Base-by-base conservation (phyloP, 2,113 vertebrate species). In the Malurus cyaneus region DNA sequence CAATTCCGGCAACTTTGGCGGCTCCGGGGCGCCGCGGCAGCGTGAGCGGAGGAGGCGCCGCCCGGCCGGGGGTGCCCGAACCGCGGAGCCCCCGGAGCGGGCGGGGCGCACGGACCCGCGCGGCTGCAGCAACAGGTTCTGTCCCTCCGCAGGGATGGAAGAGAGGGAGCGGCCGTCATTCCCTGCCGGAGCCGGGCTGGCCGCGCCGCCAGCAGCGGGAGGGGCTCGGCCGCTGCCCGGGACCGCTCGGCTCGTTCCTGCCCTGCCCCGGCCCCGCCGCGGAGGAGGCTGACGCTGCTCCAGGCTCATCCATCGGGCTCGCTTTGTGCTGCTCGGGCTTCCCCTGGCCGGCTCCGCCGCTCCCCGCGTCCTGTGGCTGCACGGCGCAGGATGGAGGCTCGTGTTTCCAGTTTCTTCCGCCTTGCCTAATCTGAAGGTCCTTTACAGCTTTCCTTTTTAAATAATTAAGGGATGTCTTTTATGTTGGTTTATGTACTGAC, bases 41-140 rank as follows among this genome's bases (percentile, higher is more conserved):
- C 65, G 53, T 11, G 39, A 39, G 39, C 39, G 39, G 39, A 39
- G 39, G 39, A 39, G 80, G 83, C 39, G 39, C 39, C 16, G 42
- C 32, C 46, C 74, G 80, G 46, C 41, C 50, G 61, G 34, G 44
- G 39, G 39, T 31, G 67, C 50, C 44, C 72, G 12, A 60, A 56
- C 54, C 42, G 34, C 5, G 72, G 72, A 59, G 56, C 64, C 36
- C 31, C 41, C 41, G 66, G 42, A 5, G 79, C 69, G 44, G 44
- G 84, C 64, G 79, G 79, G 64, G 53, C 26, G 60, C 39, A 42
- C 54, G 66, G 24, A 39, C 39, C 57, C 11, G 81, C 62, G 1
- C 26, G 82, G 92, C n/a, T 17, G 89, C 5, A 80, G 95, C 95
- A 93, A 94, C 93, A 96, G 93, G 93, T 93, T 69, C 32, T 47